A percentile compares a stretch with the other conserved stretches of the same genome.
Evolutionary conservation across 1,140 invertebrate species (phyloP).

Genomic region (Platyscapa corneri): DNA sequence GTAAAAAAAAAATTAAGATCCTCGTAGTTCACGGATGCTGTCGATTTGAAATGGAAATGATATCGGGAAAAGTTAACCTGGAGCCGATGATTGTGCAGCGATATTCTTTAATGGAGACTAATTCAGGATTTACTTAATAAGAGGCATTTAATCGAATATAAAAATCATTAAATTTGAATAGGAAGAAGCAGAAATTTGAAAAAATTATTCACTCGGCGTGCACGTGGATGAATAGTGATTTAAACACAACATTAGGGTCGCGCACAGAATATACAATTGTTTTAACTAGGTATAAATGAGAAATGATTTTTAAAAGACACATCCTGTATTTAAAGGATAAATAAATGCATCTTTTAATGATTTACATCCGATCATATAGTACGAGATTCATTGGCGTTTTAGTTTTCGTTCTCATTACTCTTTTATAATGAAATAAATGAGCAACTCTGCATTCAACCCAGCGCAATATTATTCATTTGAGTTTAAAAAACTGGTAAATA

Average conservation of each 20-base stretch:
- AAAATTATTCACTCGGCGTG: neutral
- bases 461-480: slow-evolving; percentile 25
- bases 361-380: neutral
- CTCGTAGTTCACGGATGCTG: too few relatives aligned
- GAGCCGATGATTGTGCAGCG: too few relatives aligned
- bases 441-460: neutral
- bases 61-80: too few relatives aligned
- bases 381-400: neutral
- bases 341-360: neutral
- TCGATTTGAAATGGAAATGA: too few relatives aligned
- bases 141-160: too few relatives aligned
- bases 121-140: too few relatives aligned
- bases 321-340: slow-evolving; percentile 8
- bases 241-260: neutral
- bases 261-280: neutral
- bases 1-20: too few relatives aligned
- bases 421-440: slow-evolving; percentile 1
- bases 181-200: too few relatives aligned
- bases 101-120: too few relatives aligned
- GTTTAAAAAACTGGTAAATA: slow-evolving; percentile 32
- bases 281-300: neutral
- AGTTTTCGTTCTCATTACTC: neutral
- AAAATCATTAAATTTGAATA: too few relatives aligned
- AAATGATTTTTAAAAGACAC: neutral
- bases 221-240: neutral